Conservation (phyloP, 2,113 vertebrate genomes). For the Dromas ardeola region DNA sequence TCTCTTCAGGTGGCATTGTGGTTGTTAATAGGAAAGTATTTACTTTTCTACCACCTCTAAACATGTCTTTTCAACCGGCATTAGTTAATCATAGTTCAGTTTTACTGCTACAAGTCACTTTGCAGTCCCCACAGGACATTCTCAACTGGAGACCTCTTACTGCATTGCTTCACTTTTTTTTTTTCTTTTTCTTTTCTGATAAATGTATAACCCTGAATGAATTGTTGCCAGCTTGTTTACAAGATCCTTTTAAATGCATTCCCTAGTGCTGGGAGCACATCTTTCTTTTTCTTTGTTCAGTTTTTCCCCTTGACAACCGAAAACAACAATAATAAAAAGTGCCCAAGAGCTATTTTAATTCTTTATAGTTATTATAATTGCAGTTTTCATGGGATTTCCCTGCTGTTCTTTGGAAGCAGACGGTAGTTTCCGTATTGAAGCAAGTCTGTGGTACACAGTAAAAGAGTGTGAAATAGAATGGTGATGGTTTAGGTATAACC, state of each 20-base stretch:
- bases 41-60: not conserved
- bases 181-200: not conserved
- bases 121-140: not conserved
- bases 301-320: not conserved
- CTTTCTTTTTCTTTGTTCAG: not conserved
- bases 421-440: not conserved
- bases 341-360: conserved; percentile 22
- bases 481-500: not conserved
- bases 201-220: not conserved
- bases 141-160: not conserved
- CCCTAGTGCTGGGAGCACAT: not conserved
- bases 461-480: not conserved
- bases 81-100: not conserved
- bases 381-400: conserved; percentile 42
- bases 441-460: not conserved
- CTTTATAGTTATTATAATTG: not conserved
- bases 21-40: not conserved
- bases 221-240: conserved; percentile 13
- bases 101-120: not conserved
- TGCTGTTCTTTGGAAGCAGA: conserved; percentile 30
- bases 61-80: not conserved
- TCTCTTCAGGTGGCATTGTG: not conserved
- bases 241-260: not conserved
- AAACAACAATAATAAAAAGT: conserved; percentile 10
- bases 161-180: not conserved